A percentile compares a stretch with the other conserved stretches of the same genome.
Evolutionary conservation across 2,113 vertebrate species (phyloP).

Genomic region (Gadus chalcogrammus): DNA sequence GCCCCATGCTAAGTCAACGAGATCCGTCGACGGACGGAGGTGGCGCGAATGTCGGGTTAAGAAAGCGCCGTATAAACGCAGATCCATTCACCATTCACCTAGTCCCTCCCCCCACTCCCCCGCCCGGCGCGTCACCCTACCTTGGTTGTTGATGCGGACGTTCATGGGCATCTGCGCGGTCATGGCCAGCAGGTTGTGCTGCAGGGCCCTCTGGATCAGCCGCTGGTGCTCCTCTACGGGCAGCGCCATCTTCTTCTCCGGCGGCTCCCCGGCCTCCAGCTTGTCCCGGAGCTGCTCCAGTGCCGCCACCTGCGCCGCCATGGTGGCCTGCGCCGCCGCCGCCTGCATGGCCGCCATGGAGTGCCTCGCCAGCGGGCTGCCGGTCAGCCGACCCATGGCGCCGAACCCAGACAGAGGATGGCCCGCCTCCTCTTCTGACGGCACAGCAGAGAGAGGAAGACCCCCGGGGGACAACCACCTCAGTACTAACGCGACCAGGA

Average conservation of each 20-base stretch:
- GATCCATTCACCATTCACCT: too few relatives aligned
- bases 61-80: too few relatives aligned
- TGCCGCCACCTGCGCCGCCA: slow-evolving; percentile 83
- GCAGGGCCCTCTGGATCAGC: slow-evolving; percentile 88
- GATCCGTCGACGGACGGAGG: too few relatives aligned
- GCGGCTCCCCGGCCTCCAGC: slow-evolving; percentile 89
- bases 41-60: too few relatives aligned
- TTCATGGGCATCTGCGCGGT: slow-evolving; percentile 94
- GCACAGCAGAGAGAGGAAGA: slow-evolving; percentile 20
- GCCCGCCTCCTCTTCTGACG: slow-evolving; percentile 81
- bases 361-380: slow-evolving; percentile 77
- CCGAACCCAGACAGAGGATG: slow-evolving; percentile 66
- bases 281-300: slow-evolving; percentile 96
- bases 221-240: slow-evolving; percentile 88
- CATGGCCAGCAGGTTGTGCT: slow-evolving; percentile 97
- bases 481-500: too few relatives aligned
- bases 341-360: slow-evolving; percentile 84
- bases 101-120: too few relatives aligned
- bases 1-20: too few relatives aligned
- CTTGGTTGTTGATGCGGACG: slow-evolving; percentile 95
- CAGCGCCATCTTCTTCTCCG: slow-evolving; percentile 92
- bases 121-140: slow-evolving; percentile 49
- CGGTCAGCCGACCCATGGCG: slow-evolving; percentile 74
- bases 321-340: slow-evolving; percentile 76
- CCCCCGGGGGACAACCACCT: too few relatives aligned